phyloP scores from a whole-genome alignment of 1,140 invertebrate species.

The Drosophila sturtevanti region DNA sequence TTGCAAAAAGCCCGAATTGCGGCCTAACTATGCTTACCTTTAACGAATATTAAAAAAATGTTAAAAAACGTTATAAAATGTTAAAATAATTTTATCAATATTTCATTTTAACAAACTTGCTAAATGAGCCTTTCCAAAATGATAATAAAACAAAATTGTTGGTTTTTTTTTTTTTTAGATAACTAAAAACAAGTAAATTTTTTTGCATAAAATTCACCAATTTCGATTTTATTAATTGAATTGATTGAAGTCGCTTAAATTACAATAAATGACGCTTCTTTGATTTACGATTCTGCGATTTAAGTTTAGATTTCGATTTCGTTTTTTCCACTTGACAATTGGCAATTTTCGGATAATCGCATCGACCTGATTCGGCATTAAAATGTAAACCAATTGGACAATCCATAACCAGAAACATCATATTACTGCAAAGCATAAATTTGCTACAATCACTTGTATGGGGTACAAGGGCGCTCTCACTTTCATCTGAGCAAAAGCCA shows the following conservation, averaged over 20 bases:
- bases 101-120: too few relatives aligned
- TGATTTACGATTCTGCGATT: constrained; percentile 20
- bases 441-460: constrained; percentile 59
- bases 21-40: too few relatives aligned
- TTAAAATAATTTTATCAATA: too few relatives aligned
- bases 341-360: constrained; percentile 70
- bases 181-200: background rate
- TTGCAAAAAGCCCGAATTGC: too few relatives aligned
- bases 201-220: constrained; percentile 9
- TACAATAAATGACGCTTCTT: constrained; percentile 13
- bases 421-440: constrained; percentile 67
- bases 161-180: background rate
- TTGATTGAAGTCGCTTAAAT: background rate
- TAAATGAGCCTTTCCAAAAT: too few relatives aligned
- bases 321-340: constrained; percentile 52
- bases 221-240: constrained; percentile 19
- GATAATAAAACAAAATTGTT: background rate
- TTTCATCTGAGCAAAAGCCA: constrained; percentile 51
- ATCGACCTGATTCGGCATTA: constrained; percentile 49
- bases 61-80: too few relatives aligned
- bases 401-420: constrained; percentile 62
- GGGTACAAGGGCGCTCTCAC: constrained; percentile 52
- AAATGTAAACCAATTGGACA: constrained; percentile 73
- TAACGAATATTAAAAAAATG: too few relatives aligned
- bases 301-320: constrained; percentile 25